A percentile compares a stretch with the other conserved stretches of the same genome.
Evolutionary conservation across 2,888 invertebrate genomes (phyloP).

Genomic region (Glyphotaelius pellucidus): DNA sequence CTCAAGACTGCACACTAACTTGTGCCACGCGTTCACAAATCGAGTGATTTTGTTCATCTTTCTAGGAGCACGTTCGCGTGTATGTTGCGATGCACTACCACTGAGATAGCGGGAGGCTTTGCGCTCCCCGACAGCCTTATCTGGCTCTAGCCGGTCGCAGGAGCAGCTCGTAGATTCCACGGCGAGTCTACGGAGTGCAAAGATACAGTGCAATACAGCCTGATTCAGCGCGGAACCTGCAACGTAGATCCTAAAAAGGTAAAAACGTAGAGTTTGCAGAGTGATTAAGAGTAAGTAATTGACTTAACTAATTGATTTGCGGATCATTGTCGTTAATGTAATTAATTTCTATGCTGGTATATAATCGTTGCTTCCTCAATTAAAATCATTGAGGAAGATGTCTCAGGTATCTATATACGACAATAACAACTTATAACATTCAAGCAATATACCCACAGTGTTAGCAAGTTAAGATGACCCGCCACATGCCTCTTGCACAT

Average conservation of each 20-base stretch:
- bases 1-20: background rate
- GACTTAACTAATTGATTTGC: too few relatives aligned
- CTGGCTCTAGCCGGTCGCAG: constrained; percentile 45
- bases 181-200: constrained; percentile 45
- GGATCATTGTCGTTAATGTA: too few relatives aligned
- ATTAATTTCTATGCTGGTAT: background rate
- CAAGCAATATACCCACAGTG: too few relatives aligned
- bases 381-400: too few relatives aligned
- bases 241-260: background rate
- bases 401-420: too few relatives aligned
- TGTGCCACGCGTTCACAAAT: background rate
- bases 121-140: constrained; percentile 48
- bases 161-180: constrained; percentile 50
- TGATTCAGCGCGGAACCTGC: constrained; percentile 24
- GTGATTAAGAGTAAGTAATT: too few relatives aligned
- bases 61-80: background rate
- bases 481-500: too few relatives aligned
- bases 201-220: background rate
- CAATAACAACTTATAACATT: too few relatives aligned
- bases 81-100: background rate
- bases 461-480: too few relatives aligned
- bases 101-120: background rate
- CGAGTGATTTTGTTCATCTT: background rate
- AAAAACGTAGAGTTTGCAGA: background rate
- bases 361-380: too few relatives aligned